Percentiles rank a stretch among this genome's conserved stretches.
These are phyloP conservation scores for Chrysogorgia sp. DNA, from an alignment of 92 coral and sea anemone genomes.

Conservation along the genomic window DNA sequence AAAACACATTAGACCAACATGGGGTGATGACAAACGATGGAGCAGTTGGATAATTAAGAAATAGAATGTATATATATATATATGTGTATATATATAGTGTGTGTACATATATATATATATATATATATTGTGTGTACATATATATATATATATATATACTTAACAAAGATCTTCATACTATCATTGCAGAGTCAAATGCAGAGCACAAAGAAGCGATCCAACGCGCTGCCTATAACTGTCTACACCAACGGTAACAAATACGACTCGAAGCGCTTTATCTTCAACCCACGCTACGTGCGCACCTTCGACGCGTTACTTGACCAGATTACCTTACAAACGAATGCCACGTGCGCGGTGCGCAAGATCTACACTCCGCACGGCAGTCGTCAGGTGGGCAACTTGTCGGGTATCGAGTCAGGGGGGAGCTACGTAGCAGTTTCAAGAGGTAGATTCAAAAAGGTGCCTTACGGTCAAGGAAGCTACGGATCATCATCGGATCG, in stretches of 20 bases:
- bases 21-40: no score
- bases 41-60: no score
- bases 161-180: not conserved
- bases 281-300: constrained; percentile 28
- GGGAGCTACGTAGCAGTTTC: constrained; percentile 36
- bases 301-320: constrained; percentile 33
- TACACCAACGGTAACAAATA: constrained; percentile 39
- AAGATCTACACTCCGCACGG: constrained; percentile 39
- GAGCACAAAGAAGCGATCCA: not conserved
- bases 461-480: constrained; percentile 6
- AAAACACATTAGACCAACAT: no score
- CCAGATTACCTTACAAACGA: constrained; percentile 15
- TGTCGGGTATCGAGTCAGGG: constrained; percentile 25
- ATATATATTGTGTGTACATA: no score
- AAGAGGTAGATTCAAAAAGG: constrained; percentile 10
- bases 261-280: constrained; percentile 28
- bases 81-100: no score
- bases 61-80: no score
- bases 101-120: no score
- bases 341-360: constrained; percentile 26
- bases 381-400: constrained; percentile 19
- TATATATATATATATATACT: no score
- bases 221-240: constrained; percentile 17
- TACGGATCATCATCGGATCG: not conserved
- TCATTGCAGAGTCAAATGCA: constrained; percentile 3